Percentiles rank a stretch among this genome's conserved stretches.
Evolutionary conservation across 2,888 invertebrate genomes (phyloP).

Genomic region (Nomada fabriciana): DNA sequence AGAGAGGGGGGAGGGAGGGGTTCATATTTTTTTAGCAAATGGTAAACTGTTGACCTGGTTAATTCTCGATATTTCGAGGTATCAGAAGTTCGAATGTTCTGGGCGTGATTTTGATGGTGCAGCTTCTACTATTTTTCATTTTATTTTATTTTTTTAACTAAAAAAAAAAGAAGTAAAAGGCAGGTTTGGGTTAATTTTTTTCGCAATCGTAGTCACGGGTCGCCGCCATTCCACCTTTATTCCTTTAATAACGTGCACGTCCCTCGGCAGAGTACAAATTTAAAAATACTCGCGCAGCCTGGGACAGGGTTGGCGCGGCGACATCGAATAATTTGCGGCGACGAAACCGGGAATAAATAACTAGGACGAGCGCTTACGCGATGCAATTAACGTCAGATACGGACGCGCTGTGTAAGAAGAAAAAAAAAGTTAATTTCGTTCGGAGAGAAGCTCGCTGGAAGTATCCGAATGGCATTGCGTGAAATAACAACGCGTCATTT

Average conservation of each 20-base stretch:
- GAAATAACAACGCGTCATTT: constrained; percentile 51
- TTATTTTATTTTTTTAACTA: no score
- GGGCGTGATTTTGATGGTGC: no score
- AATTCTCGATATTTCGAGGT: no score
- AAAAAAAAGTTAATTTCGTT: constrained; percentile 37
- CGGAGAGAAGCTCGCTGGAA: background rate
- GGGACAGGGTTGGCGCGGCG: constrained; percentile 4
- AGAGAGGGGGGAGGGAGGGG: no score
- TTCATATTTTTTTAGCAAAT: background rate
- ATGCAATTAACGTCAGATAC: background rate
- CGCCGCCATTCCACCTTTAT: constrained; percentile 7
- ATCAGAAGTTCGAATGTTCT: no score
- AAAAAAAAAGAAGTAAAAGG: no score
- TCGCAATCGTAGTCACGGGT: no score
- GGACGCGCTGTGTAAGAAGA: constrained; percentile 11
- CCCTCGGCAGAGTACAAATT: constrained; percentile 21
- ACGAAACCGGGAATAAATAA: constrained; percentile 44
- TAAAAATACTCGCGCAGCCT: constrained; percentile 35
- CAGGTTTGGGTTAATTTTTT: no score
- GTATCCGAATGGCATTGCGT: background rate
- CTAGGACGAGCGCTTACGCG: background rate
- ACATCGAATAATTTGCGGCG: constrained; percentile 45
- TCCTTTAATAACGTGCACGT: constrained; percentile 36
- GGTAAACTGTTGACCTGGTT: background rate
- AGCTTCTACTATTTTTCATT: no score